Percentiles rank a stretch among this genome's conserved stretches.
phyloP scores from a whole-genome alignment of 2,888 invertebrate species.

The Caenorhabditis japonica region DNA sequence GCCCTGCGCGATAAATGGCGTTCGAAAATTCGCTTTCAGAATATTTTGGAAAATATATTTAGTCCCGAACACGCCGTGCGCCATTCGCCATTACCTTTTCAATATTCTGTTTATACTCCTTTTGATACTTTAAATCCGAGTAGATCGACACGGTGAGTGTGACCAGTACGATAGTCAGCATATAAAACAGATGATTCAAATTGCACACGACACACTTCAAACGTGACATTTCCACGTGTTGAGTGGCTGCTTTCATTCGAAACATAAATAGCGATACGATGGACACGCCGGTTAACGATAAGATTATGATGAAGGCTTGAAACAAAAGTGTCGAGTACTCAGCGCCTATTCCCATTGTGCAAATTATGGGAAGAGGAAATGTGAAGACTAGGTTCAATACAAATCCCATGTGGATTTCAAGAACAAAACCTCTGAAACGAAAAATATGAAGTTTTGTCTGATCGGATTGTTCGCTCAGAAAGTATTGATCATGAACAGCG shows the following conservation, averaged over 20 bases:
- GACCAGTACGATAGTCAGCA: background rate
- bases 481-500: too few relatives aligned
- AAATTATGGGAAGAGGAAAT: slow-evolving; percentile 9
- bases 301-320: slow-evolving; percentile 1
- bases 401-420: slow-evolving; percentile 21
- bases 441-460: background rate
- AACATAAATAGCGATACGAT: slow-evolving; percentile 10
- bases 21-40: too few relatives aligned
- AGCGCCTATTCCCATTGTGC: slow-evolving; percentile 5
- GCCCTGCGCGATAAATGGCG: too few relatives aligned
- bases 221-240: background rate
- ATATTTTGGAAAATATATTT: too few relatives aligned
- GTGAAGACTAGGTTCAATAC: slow-evolving; percentile 18
- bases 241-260: slow-evolving; percentile 12
- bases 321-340: slow-evolving; percentile 16
- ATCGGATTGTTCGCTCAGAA: too few relatives aligned
- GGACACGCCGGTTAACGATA: slow-evolving; percentile 11
- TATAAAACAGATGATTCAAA: slow-evolving; percentile 1
- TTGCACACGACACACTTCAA: background rate
- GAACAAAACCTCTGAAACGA: slow-evolving; percentile 9
- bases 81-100: slow-evolving; percentile 2
- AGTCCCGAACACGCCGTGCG: background rate
- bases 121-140: slow-evolving; percentile 17
- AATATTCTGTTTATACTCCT: slow-evolving; percentile 11
- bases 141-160: slow-evolving; percentile 7